phyloP scores from a whole-genome alignment of 2,888 invertebrate genomes.

The Campoplex nolae region DNA sequence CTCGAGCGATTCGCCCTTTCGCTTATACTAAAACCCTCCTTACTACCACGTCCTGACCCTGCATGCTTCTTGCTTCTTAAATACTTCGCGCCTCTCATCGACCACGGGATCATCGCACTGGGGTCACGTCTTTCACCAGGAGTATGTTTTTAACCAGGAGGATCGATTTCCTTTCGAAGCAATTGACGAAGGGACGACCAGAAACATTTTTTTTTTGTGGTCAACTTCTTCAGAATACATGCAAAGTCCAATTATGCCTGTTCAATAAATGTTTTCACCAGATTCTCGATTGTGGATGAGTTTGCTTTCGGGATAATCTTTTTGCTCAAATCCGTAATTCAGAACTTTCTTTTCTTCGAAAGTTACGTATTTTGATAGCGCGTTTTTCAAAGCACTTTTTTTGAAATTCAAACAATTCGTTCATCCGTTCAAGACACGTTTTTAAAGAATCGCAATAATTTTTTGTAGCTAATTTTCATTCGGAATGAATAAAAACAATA shows the following conservation, averaged over 20 bases:
- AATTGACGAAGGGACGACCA: slow-evolving; percentile 8
- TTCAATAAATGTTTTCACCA: not conserved
- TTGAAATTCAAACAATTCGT: no score
- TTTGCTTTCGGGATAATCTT: not conserved
- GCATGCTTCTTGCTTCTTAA: slow-evolving; percentile 29
- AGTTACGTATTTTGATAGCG: not conserved
- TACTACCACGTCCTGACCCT: slow-evolving; percentile 19
- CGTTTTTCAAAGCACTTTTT: not conserved
- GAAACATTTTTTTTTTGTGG: not conserved
- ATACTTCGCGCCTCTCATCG: slow-evolving; percentile 52
- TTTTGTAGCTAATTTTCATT: no score
- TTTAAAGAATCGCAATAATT: no score
- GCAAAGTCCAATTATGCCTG: slow-evolving; percentile 28
- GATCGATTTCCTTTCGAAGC: slow-evolving; percentile 51
- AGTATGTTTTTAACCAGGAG: slow-evolving; percentile 48
- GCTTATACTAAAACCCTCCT: slow-evolving; percentile 38
- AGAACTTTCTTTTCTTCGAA: not conserved
- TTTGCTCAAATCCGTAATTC: not conserved
- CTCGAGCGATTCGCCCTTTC: slow-evolving; percentile 49
- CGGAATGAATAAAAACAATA: not conserved
- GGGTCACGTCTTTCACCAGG: slow-evolving; percentile 28
- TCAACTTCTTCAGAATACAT: slow-evolving; percentile 20
- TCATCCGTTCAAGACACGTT: not conserved
- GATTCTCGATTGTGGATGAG: not conserved
- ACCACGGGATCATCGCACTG: slow-evolving; percentile 21